Percentiles rank a stretch among this genome's conserved stretches.
phyloP scores from a whole-genome alignment of 2,113 vertebrate species.

The Eurystomus gularis region DNA sequence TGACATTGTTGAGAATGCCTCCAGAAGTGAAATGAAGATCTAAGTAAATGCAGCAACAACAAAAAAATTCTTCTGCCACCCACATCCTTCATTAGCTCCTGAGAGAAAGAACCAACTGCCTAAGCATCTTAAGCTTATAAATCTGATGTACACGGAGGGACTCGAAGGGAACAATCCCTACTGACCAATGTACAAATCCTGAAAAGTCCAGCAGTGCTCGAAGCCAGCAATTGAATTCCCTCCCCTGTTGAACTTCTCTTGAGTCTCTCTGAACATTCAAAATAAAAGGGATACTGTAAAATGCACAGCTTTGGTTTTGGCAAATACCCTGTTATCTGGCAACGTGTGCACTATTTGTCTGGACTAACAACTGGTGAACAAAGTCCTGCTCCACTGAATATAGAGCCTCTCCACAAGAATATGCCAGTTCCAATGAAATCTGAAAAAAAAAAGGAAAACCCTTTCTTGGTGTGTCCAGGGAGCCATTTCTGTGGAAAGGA shows the following conservation, averaged over 20 bases:
- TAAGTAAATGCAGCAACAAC: not conserved
- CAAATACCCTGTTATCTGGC: not conserved
- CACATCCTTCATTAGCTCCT: not conserved
- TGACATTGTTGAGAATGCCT: not conserved
- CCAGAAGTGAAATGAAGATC: not conserved
- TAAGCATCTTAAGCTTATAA: not conserved
- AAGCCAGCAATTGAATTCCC: not conserved
- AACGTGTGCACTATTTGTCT: not conserved
- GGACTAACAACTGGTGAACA: not conserved
- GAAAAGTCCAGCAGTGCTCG: not conserved
- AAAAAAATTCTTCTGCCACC: not conserved
- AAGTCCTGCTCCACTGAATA: not conserved
- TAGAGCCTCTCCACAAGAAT: not conserved
- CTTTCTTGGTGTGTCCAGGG: not conserved
- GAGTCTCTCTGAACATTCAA: not conserved
- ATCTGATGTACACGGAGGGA: not conserved
- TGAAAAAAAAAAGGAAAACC: not conserved
- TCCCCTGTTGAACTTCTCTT: not conserved
- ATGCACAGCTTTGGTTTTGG: not conserved
- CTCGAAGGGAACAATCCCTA: not conserved
- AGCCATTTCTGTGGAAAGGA: not conserved
- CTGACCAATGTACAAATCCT: not conserved
- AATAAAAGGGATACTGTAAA: not conserved
- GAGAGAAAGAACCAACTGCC: not conserved
- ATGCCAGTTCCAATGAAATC: not conserved